Conservation (phyloP, 2,888 invertebrate genomes). For the Drosophila leonis region DNA sequence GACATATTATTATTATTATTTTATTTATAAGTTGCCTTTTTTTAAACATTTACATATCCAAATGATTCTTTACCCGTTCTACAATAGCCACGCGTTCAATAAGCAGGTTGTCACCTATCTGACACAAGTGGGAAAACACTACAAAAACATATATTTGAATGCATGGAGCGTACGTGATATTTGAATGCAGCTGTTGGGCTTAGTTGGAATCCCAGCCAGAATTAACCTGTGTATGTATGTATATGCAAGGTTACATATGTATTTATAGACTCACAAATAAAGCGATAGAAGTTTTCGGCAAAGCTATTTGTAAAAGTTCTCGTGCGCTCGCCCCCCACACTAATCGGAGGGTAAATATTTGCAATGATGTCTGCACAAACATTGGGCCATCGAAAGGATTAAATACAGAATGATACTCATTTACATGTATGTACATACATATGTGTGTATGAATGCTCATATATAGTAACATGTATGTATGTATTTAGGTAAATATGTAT, state of each 20-base stretch:
- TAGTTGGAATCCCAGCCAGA: constrained; percentile 3
- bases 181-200: constrained; percentile 3
- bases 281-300: background rate
- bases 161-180: constrained; percentile 14
- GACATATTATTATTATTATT: no score
- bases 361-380: constrained; percentile 52
- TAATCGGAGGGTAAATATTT: constrained; percentile 43
- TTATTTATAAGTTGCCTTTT: background rate
- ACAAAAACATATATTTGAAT: constrained; percentile 1
- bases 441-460: background rate
- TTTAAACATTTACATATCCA: background rate
- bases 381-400: constrained; percentile 21
- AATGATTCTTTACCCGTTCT: background rate
- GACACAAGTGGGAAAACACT: background rate
- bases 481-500: background rate
- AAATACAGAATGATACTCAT: background rate
- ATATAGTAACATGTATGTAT: background rate
- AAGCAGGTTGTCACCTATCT: background rate
- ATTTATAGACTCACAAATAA: constrained; percentile 2
- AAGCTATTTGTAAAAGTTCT: constrained; percentile 3
- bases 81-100: constrained; percentile 7
- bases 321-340: constrained; percentile 11
- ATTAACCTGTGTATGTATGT: background rate
- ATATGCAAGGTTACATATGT: background rate
- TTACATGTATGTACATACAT: background rate